A percentile compares a stretch with the other conserved stretches of the same genome.
Conservation (phyloP, 2,113 vertebrate species). For the Sander vitreus region DNA sequence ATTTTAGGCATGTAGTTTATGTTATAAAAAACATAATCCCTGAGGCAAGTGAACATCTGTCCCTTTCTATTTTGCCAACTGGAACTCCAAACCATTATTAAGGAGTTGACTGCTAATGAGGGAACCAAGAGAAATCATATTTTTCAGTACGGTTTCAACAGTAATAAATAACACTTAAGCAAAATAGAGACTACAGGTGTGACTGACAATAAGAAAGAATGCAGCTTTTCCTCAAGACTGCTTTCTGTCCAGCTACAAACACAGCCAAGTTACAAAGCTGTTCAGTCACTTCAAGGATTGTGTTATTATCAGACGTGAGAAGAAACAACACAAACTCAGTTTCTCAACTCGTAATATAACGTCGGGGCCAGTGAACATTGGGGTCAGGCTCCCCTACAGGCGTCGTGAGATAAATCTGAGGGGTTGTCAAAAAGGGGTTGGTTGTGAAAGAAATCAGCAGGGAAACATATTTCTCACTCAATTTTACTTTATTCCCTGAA, state of each 20-base stretch:
- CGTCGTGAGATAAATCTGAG: no score
- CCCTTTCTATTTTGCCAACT: slow-evolving; percentile 43
- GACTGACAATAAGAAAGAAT: not conserved
- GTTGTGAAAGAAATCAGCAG: no score
- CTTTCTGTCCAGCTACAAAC: slow-evolving; percentile 4
- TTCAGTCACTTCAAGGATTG: not conserved
- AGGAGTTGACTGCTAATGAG: slow-evolving; percentile 56
- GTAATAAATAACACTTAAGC: slow-evolving; percentile 25
- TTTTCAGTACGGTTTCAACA: not conserved
- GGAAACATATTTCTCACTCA: no score
- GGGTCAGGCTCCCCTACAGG: no score
- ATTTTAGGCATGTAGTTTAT: slow-evolving; percentile 49
- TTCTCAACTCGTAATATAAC: no score
- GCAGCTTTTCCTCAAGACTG: not conserved
- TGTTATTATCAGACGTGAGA: not conserved
- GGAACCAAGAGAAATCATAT: slow-evolving; percentile 4
- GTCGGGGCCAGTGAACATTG: no score
- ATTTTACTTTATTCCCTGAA: no score
- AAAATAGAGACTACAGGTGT: slow-evolving; percentile 18
- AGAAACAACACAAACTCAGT: no score
- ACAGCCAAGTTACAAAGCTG: slow-evolving; percentile 7
- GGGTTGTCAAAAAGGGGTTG: no score
- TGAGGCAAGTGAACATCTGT: slow-evolving; percentile 59
- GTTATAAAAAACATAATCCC: slow-evolving; percentile 37
- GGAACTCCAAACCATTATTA: slow-evolving; percentile 14